Evolutionary conservation across 2,888 invertebrate genomes (phyloP), one percentile per base, ranked within the genome.

Genomic region (Drosophila flavopinicola): DNA sequence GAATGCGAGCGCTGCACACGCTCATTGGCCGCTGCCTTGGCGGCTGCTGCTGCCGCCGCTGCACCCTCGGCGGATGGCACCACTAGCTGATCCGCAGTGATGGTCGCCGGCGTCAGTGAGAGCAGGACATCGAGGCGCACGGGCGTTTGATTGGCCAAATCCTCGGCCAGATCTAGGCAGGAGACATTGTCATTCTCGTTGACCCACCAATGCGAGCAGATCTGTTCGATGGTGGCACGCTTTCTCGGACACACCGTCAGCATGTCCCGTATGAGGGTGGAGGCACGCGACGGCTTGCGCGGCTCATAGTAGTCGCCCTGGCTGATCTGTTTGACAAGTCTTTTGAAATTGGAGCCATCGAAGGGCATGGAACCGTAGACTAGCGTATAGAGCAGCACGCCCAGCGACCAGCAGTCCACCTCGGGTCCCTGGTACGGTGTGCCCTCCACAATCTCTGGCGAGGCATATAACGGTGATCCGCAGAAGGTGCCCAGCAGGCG

Each of bases 361-460:
- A 99, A 99, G 51, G 97, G 99, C 99, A 99, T 99, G 73, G 99
- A 98, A 80, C 99, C 99, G 91, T 99, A 99, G 75, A 99, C 99
- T 88, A 99, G 93, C 41, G 99, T 99, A 91, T 99, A 99, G 7
- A 99, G 93, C 42, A 99, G 93, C 44, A 99, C 99, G 53, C 99
- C 99, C 66, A 99, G 92, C 20, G 99, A 99, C 99, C 96, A 96
- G 89, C 96, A 96, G 89, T 96, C 96, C 47, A 96, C 98, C 94
- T 99, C 99, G 3, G 99, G 99, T 5, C 99, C 99, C 88, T 96
- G 96, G 90, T 99, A 99, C 0, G 98, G 98, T 6, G 96, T 97
- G 67, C 99, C 98, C 92, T 97, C 97, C 32, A 99, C 98, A 82
- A 99, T 99, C 93, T 99, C 99, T 0, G 99, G 99, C 24, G 98